Percentiles rank a stretch among this genome's conserved stretches.
Conservation (phyloP, 2,888 invertebrate genomes). For the Dryomyza anilis region DNA sequence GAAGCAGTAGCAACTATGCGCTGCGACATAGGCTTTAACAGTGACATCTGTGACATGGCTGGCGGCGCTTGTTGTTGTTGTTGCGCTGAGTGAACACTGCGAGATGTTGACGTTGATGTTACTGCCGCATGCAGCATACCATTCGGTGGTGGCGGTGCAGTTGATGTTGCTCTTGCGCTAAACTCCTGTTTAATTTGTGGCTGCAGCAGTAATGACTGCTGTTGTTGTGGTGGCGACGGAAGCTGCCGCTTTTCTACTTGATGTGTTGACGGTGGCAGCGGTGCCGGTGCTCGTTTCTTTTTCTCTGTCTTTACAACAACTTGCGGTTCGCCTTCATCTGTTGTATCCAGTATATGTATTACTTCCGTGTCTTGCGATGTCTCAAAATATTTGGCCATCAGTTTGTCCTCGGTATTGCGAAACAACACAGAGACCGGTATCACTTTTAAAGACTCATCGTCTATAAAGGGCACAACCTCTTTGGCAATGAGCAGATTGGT, state of each 20-base stretch:
- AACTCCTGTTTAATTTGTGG: background rate
- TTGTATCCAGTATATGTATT: background rate
- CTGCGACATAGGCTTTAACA: slow-evolving; percentile 37
- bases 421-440: slow-evolving; percentile 45
- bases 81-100: too few species aligned
- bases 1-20: slow-evolving; percentile 20
- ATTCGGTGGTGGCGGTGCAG: background rate
- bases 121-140: slow-evolving; percentile 16
- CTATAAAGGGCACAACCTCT: slow-evolving; percentile 47
- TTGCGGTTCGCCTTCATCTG: slow-evolving; percentile 8
- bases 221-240: background rate
- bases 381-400: slow-evolving; percentile 51
- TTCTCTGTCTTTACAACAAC: background rate
- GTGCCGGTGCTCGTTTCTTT: background rate
- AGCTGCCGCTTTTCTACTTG: background rate
- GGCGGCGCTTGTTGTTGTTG: too few species aligned
- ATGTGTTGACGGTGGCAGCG: background rate
- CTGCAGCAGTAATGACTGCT: background rate
- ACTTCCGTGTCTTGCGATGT: slow-evolving; percentile 34
- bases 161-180: too few species aligned
- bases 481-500: slow-evolving; percentile 49
- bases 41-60: slow-evolving; percentile 34
- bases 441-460: slow-evolving; percentile 41
- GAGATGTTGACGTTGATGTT: too few species aligned
- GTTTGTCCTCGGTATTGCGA: slow-evolving; percentile 49